Base-by-base conservation (phyloP, 1,140 invertebrate genomes). In the Araneus ventricosus region DNA sequence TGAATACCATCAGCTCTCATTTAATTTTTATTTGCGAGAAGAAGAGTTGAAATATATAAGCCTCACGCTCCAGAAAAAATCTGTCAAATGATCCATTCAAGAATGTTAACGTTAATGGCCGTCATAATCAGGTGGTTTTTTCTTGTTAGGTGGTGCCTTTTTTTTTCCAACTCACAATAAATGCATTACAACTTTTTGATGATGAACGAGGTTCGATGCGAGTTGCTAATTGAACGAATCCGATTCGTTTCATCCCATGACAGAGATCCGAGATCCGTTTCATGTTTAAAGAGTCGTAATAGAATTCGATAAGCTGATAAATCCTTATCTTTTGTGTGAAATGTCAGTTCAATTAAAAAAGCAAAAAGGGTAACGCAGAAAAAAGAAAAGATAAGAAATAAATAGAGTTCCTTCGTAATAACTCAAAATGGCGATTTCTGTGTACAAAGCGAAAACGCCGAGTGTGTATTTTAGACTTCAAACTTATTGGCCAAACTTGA, bases 211-310 rank as follows among this genome's bases (percentile, higher is more conserved):
- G 14, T 37, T 75, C 30, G 14, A 75, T 75, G 5, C 30, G 34
- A 75, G 27, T 22, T 75, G 70, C 17, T 75, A 75, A 75, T 75
- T 75, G 70, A 34, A 75, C 70, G 17, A 75, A 34, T 75, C 70
- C 22, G 30, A 75, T 37, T 37, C 30, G 30, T 34, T 10, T 75
- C 17, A 0, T 4, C 10, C 0, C 8, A 17, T 52, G 45, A 52
- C 45, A 52, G 45, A 52, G 45, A 52, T 52, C 45, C 45, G 14
- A 52, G 10, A 52, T 52, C 45, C 1, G 5, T 34, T 75, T 75
- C 0, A 20, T 34, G 4, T 20, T 34, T 37, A 22, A 37, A 34
- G 4, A 34, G 1, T 34, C 34, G 70, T 75, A 75, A 37, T 75
- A n/a, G 70, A 75, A n/a, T 4, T 20, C 34, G 5, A 34, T 20